A percentile compares a stretch with the other conserved stretches of the same genome.
phyloP scores from a whole-genome alignment of 2,113 vertebrate genomes.

The Raja brachyura region DNA sequence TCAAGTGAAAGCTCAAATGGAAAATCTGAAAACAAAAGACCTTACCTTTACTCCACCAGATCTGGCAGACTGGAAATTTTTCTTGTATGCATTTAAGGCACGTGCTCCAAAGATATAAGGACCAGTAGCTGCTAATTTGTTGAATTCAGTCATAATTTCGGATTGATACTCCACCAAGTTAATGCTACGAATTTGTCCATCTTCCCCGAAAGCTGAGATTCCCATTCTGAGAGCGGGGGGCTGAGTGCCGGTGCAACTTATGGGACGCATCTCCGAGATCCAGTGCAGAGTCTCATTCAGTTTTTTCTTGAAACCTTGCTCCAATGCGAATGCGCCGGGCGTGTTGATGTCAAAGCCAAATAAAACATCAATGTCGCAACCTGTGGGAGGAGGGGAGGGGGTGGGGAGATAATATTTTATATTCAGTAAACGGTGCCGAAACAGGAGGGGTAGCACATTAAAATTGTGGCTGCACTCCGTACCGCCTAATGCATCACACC shows the following conservation, averaged over 20 bases:
- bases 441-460: not conserved
- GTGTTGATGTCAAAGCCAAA: slow-evolving; percentile 80
- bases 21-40: too few relatives aligned
- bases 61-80: slow-evolving; percentile 56
- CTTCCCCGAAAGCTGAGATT: slow-evolving; percentile 60
- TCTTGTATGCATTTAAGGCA: slow-evolving; percentile 69
- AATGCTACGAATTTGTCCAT: slow-evolving; percentile 61
- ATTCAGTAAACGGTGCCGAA: not conserved
- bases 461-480: not conserved
- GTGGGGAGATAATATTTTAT: not conserved
- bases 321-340: slow-evolving; percentile 69
- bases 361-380: slow-evolving; percentile 78
- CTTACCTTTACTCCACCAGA: too few relatives aligned
- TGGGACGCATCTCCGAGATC: slow-evolving; percentile 69
- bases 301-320: slow-evolving; percentile 71
- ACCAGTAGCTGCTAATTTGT: slow-evolving; percentile 59
- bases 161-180: slow-evolving; percentile 69
- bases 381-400: slow-evolving; percentile 51
- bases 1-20: too few relatives aligned
- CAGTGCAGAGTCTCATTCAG: slow-evolving; percentile 67
- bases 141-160: slow-evolving; percentile 66
- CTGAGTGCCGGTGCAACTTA: slow-evolving; percentile 74
- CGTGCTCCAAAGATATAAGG: slow-evolving; percentile 68
- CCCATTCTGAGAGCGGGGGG: slow-evolving; percentile 67
- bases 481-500: not conserved